These are phyloP conservation scores for Crax fasciolata DNA, from an alignment of 2,797 vertebrate genomes.

Conservation along the genomic window DNA sequence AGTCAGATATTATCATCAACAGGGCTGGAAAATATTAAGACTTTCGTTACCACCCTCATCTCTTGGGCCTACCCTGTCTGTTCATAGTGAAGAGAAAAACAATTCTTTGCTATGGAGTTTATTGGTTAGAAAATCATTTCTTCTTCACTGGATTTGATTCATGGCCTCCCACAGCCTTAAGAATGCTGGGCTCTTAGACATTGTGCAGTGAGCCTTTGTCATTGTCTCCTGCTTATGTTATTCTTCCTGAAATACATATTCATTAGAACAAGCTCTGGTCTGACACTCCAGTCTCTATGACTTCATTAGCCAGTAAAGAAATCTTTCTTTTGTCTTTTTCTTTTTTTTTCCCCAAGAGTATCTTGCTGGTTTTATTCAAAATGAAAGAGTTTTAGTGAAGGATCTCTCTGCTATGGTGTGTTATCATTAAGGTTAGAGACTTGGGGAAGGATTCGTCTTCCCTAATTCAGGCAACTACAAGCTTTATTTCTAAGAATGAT, in stretches of 20 bases:
- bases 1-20: background rate
- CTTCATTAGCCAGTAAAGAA: background rate
- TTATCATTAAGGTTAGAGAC: background rate
- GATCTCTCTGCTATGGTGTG: background rate
- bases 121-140: background rate
- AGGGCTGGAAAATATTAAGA: background rate
- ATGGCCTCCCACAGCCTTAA: background rate
- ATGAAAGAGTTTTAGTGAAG: background rate
- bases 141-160: background rate
- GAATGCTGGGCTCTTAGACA: background rate
- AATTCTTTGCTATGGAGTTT: background rate
- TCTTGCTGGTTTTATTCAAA: background rate
- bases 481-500: constrained; percentile 1
- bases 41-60: fast-evolving
- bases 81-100: background rate
- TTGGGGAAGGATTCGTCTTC: background rate
- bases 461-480: background rate
- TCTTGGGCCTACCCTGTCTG: background rate
- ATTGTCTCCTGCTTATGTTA: background rate
- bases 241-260: background rate
- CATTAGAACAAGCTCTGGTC: background rate
- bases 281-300: background rate
- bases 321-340: background rate
- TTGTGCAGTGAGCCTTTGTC: background rate
- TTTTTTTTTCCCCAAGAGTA: background rate